phyloP scores from a whole-genome alignment of 1,140 invertebrate species.

The Apis mellifera region DNA sequence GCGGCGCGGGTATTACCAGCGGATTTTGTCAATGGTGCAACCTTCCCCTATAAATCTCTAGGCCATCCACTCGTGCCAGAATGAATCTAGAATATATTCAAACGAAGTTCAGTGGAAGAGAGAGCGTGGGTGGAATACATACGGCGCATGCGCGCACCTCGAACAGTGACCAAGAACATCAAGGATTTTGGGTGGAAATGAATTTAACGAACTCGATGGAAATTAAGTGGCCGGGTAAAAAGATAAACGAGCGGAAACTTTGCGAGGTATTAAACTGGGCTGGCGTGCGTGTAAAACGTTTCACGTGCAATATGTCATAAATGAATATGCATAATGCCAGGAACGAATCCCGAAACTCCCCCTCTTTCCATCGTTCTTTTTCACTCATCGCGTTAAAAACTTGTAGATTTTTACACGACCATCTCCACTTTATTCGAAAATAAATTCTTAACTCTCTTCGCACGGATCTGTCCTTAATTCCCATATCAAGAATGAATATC shows the following conservation, averaged over 20 bases:
- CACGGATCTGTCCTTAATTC: too few relatives aligned
- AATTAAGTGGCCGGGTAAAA: conserved; percentile 53
- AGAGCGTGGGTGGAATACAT: conserved; percentile 17
- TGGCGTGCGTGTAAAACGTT: background rate
- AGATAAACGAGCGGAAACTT: conserved; percentile 21
- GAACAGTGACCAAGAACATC: conserved; percentile 23
- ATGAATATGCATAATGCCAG: background rate
- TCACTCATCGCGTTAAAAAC: too few relatives aligned
- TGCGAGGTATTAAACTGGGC: background rate
- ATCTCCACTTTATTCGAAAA: too few relatives aligned
- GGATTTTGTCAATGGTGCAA: conserved; percentile 58
- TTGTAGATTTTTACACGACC: background rate
- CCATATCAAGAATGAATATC: too few relatives aligned
- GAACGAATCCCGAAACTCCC: background rate
- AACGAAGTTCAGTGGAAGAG: conserved; percentile 39
- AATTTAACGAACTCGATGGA: conserved; percentile 63
- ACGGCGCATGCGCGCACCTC: background rate
- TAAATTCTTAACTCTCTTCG: too few relatives aligned
- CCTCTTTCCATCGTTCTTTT: background rate
- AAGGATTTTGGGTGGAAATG: conserved; percentile 48
- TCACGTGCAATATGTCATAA: background rate
- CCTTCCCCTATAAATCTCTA: conserved; percentile 58
- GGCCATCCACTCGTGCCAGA: conserved; percentile 39
- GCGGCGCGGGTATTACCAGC: conserved; percentile 38
- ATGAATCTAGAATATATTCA: conserved; percentile 54